Base-by-base conservation (phyloP, 2,113 vertebrate genomes). In the Scolopax mira region DNA sequence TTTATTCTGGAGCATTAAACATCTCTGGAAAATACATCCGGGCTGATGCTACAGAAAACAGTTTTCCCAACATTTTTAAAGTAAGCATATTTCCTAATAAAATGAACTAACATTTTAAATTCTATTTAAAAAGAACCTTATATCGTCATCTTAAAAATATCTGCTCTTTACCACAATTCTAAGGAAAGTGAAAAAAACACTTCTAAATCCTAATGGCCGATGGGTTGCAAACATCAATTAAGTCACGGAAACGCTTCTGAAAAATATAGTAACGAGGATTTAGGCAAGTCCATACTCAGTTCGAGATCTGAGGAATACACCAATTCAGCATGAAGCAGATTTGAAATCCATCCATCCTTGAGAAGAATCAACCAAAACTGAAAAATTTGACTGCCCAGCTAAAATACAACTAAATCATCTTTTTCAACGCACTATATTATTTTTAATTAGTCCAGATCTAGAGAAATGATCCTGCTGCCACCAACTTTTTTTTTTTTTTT, bases 1-100 rank as follows among this genome's bases (percentile, higher is more conserved):
- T 97, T 97, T 97, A 96, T 97, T 97, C 94, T 94, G 95, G 91
- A 96, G 90, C 91, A 94, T 97, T 94, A 91, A 97, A 97, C 93
- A 97, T 94, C 93, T 92, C 92, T 95, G 88, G 86, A 96, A 97
- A 97, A 97, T 95, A 96, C 95, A 95, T 35, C 95, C 66, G 88
- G 85, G 78, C 88, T 60, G 92, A 57, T 39, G 71, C 95, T 94
- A 97, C 87, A 95, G 94, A 79, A 95, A 35, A 82, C 88, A 88
- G 17, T 10, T 24, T 79, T 77, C 23, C 5, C 71, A 82, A 87
- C 54, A 15, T 70, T 78, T 79, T 55, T 16, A 22, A 88, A 67
- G 90, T 44, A 49, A 88, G 23, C 87, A 5, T 83, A 83, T 91
- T 89, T 90, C 79, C 89, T 96, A 97, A 64, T 44, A 96, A 96